A percentile compares a stretch with the other conserved stretches of the same genome.
phyloP scores from a whole-genome alignment of 2,888 invertebrate species.

The Balanococcus diminutus region DNA sequence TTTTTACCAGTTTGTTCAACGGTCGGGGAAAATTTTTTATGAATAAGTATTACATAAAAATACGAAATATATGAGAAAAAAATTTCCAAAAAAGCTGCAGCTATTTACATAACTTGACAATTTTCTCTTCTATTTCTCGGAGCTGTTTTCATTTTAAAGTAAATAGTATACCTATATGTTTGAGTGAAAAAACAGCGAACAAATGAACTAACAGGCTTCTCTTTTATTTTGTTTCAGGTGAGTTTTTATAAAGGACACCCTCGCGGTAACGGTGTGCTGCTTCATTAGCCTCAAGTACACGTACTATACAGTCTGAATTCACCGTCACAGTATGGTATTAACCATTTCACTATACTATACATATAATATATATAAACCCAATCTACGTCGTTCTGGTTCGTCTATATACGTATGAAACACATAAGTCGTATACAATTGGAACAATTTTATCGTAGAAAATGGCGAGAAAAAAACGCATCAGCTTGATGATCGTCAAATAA shows the following conservation, averaged over 20 bases:
- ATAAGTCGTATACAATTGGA: constrained; percentile 9
- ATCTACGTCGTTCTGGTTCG: background rate
- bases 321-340: background rate
- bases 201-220: background rate
- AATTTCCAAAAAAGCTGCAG: background rate
- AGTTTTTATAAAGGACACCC: background rate
- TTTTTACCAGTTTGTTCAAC: background rate
- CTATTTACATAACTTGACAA: constrained; percentile 17
- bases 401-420: constrained; percentile 29
- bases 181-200: background rate
- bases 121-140: background rate
- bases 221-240: background rate
- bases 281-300: background rate
- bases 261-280: background rate
- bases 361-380: background rate
- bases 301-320: background rate
- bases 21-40: background rate
- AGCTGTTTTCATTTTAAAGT: background rate
- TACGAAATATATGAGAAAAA: background rate
- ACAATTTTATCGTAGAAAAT: background rate
- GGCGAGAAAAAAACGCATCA: background rate
- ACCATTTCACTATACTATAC: background rate
- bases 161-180: background rate
- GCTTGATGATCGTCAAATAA: constrained; percentile 13
- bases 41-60: no score